Base-by-base conservation (phyloP, 2,797 vertebrate species). In the Tadarida brasiliensis region DNA sequence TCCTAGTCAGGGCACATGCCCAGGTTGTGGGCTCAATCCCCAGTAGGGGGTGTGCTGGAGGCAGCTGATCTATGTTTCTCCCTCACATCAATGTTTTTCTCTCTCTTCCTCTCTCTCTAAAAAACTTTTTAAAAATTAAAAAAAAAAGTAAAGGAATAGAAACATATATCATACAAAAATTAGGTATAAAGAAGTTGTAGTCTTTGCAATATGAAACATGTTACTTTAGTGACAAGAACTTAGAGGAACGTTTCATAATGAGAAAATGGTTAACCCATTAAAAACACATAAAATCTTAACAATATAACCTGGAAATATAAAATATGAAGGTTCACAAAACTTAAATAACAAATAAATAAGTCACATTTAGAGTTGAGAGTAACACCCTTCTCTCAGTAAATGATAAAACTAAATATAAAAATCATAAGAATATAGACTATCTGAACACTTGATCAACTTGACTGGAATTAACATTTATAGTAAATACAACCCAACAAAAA, bases 401-500 rank as follows among this genome's bases (percentile, higher is more conserved):
- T 39, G 73, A 84, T 33, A 71, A 80, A 87, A 80, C 33, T 86
- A 93, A 94, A 94, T 14, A 76, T 76, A 83, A 87, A 80, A 61
- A 93, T 39, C n/a, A 3, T 49, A 59, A 49, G 39, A 74, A 47
- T 68, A 84, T 0, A 68, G 11, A 84, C 51, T 26, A 68, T 76
- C 19, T 51, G 7, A 84, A 83, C 11, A 76, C 59, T 33, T 81
- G 49, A 83, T 12, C 26, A 83, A 90, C 3, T 35, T 30, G 56
- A 65, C 16, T 73, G 24, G 28, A 71, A 61, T 0, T 70, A 17
- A 12, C 26, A 59, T 82, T 87, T 49, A 88, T 6, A 82, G 51
- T 47, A 94, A 94, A 49, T 8, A 68, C 16, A 22, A 65, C 1
- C 7, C 20, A 56, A 65, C 28, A 65, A 65, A 49, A 67, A 59